These are phyloP conservation scores for Lydus trimaculatus DNA, from an alignment of 2,888 invertebrate species.

Conservation along the genomic window DNA sequence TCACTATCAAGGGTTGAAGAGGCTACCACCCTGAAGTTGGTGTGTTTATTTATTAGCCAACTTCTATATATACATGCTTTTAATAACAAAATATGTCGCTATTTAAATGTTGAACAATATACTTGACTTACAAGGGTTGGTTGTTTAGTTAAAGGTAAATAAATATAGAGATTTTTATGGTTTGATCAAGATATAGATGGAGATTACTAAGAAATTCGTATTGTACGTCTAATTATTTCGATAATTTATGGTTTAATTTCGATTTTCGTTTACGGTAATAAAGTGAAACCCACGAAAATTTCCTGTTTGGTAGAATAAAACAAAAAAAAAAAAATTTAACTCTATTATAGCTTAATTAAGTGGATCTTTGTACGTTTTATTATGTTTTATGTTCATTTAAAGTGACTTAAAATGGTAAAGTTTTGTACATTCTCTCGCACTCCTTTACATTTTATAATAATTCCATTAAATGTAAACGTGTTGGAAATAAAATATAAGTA, in stretches of 20 bases:
- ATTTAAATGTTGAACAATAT: slow-evolving; percentile 1
- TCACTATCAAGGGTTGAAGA: slow-evolving; percentile 20
- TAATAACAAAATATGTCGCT: slow-evolving; percentile 6
- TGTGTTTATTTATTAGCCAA: slow-evolving; percentile 33
- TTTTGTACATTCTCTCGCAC: background rate
- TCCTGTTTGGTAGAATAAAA: background rate
- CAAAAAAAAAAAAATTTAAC: background rate
- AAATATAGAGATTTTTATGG: too few relatives aligned
- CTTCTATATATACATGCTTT: background rate
- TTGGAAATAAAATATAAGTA: background rate
- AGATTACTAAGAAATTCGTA: background rate
- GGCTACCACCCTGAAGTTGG: slow-evolving; percentile 31
- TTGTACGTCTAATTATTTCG: background rate
- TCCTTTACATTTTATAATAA: background rate
- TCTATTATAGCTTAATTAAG: background rate
- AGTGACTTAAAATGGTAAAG: background rate
- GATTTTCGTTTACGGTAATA: background rate
- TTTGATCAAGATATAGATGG: background rate
- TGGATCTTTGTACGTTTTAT: background rate
- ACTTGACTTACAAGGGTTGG: background rate
- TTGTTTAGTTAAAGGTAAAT: background rate
- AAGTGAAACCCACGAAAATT: background rate
- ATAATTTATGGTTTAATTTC: background rate
- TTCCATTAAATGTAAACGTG: background rate
- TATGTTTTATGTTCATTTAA: background rate